Percentiles rank a stretch among this genome's conserved stretches.
Conservation (phyloP, 2,113 vertebrate genomes). For the Agapornis roseicollis region DNA sequence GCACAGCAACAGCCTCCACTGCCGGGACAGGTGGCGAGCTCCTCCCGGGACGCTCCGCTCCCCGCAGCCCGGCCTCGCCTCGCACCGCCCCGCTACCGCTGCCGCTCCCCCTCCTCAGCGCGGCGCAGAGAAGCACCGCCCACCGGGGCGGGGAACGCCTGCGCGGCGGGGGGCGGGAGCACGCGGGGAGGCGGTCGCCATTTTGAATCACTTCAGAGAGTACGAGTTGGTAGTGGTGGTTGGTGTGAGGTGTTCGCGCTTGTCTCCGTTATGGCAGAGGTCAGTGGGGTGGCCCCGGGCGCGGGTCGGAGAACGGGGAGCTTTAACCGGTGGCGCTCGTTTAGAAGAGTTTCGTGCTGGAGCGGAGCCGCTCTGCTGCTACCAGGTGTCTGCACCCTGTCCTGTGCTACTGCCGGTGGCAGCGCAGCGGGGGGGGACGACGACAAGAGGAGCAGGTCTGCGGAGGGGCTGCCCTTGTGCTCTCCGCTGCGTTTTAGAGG, state of each 20-base stretch:
- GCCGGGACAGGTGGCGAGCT: not conserved
- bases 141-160: not conserved
- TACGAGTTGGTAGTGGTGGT: fast-evolving
- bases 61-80: not conserved
- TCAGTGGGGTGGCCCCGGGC: fast-evolving
- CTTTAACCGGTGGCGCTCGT: fast-evolving
- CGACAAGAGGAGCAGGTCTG: fast-evolving
- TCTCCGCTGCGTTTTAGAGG: not conserved
- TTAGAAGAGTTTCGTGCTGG: too few species aligned
- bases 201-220: conserved; percentile 21
- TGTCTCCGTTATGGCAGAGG: fast-evolving
- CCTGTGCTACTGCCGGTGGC: fast-evolving
- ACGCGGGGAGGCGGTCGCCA: conserved; percentile 36
- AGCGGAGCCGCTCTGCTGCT: fast-evolving
- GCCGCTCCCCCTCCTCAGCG: not conserved
- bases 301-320: fast-evolving
- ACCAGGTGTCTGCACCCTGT: not conserved
- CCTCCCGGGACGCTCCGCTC: not conserved
- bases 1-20: not conserved
- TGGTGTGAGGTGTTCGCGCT: fast-evolving
- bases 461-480: fast-evolving
- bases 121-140: not conserved
- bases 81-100: not conserved
- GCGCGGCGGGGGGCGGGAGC: not conserved
- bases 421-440: not conserved